Conservation (phyloP, 1,140 invertebrate species). For the Probaryconus sp. region DNA sequence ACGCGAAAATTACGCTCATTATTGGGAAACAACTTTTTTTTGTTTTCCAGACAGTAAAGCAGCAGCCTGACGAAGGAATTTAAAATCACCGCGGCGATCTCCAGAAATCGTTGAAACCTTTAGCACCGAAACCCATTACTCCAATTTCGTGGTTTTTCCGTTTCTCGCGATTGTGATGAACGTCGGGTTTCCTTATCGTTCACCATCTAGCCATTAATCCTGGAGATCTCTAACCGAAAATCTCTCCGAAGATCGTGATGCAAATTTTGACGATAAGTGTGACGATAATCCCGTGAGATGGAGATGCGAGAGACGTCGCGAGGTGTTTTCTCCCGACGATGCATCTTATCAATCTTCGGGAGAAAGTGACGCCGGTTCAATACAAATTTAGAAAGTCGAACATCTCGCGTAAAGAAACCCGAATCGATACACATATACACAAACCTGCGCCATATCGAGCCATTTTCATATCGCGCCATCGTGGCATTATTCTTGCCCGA, state of each 20-base stretch:
- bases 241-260: slow-evolving; percentile 19
- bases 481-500: slow-evolving; percentile 4
- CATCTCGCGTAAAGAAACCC: slow-evolving; percentile 5
- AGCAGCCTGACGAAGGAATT: no score
- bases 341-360: slow-evolving; percentile 39
- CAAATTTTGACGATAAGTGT: slow-evolving; percentile 15
- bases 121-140: not conserved
- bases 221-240: not conserved
- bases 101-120: not conserved
- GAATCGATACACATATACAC: slow-evolving; percentile 7
- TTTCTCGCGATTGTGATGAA: not conserved
- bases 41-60: no score
- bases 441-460: slow-evolving; percentile 12
- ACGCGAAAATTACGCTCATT: slow-evolving; percentile 24
- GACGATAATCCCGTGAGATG: slow-evolving; percentile 2
- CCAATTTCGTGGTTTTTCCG: not conserved
- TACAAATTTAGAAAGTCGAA: slow-evolving; percentile 50
- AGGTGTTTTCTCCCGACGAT: slow-evolving; percentile 22
- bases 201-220: not conserved
- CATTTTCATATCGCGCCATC: slow-evolving; percentile 11
- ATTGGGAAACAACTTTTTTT: slow-evolving; percentile 11
- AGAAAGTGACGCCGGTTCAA: slow-evolving; percentile 34
- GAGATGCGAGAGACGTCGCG: not conserved
- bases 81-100: not conserved
- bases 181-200: not conserved